Evolutionary conservation across 2,888 invertebrate species (phyloP).

Genomic region (Drosophila dives): DNA sequence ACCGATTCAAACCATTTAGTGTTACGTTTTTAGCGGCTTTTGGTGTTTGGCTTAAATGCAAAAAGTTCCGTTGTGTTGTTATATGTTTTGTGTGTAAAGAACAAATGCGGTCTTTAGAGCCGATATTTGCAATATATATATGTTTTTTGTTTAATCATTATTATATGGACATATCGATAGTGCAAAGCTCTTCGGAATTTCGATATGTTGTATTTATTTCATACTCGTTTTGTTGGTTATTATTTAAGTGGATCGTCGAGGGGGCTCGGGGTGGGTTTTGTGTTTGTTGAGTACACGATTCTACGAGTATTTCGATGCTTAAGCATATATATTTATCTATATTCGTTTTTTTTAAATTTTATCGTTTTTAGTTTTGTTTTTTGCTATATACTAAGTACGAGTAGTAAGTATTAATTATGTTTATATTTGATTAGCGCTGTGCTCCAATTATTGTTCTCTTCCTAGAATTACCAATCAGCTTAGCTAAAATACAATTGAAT

Average conservation of each 20-base stretch:
- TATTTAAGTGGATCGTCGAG: constrained; percentile 9
- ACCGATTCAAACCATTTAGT: constrained; percentile 21
- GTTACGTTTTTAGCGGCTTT: constrained; percentile 7
- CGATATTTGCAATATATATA: constrained; percentile 12
- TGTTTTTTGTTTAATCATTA: neutral
- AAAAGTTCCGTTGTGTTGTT: constrained; percentile 28
- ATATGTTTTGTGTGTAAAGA: constrained; percentile 3
- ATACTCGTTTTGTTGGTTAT: constrained; percentile 8
- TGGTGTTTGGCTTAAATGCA: constrained; percentile 50
- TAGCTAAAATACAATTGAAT: constrained; percentile 60
- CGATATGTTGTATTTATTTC: constrained; percentile 52
- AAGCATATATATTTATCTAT: constrained; percentile 20
- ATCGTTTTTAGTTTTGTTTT: constrained; percentile 10
- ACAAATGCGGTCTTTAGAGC: constrained; percentile 33
- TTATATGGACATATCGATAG: constrained; percentile 52
- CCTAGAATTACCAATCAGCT: constrained; percentile 74
- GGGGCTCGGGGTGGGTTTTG: constrained; percentile 20
- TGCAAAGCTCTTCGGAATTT: constrained; percentile 57
- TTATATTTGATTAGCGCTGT: constrained; percentile 72
- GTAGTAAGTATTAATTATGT: constrained; percentile 37
- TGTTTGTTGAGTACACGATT: constrained; percentile 6
- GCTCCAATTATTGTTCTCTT: constrained; percentile 78
- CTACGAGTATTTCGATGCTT: constrained; percentile 35
- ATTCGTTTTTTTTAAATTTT: neutral
- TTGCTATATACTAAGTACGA: constrained; percentile 40